Conservation (phyloP, 23 tunicate genomes). For the Trididemnum clinides region DNA sequence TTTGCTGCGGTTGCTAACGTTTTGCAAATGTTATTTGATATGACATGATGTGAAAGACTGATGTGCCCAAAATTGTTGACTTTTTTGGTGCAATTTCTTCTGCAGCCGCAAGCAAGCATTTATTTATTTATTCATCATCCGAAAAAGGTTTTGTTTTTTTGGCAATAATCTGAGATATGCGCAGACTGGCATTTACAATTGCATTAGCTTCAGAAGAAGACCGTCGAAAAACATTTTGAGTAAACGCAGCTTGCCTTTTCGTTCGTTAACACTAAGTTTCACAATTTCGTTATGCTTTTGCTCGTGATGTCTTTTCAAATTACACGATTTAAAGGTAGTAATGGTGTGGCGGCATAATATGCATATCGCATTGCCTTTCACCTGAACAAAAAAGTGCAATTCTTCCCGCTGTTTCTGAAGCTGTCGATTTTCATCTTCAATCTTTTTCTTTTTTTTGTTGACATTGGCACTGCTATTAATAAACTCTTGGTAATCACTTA, state of each 20-base stretch:
- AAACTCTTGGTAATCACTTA: too few relatives aligned
- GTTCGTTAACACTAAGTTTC: background rate
- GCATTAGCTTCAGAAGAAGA: background rate
- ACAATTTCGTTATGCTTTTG: background rate
- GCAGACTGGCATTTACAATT: slow-evolving; percentile 6
- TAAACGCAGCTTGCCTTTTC: background rate
- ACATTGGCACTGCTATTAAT: too few relatives aligned
- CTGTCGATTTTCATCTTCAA: background rate
- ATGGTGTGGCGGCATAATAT: background rate
- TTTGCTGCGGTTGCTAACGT: background rate
- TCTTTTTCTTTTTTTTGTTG: too few relatives aligned
- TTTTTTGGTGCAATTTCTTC: slow-evolving; percentile 17
- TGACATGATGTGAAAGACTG: slow-evolving; percentile 8
- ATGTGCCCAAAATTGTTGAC: background rate
- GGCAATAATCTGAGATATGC: background rate
- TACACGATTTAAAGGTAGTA: background rate
- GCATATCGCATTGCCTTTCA: slow-evolving; percentile 1
- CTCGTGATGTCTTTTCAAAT: background rate
- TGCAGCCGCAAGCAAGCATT: background rate
- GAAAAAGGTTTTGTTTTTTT: too few relatives aligned
- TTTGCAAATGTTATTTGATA: background rate
- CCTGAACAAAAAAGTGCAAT: background rate
- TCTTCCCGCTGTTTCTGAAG: background rate
- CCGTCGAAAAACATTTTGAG: background rate
- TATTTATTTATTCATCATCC: slow-evolving; percentile 6